Base-by-base conservation (phyloP, 2,888 invertebrate genomes). In the Bursaphelenchus okinawaensis region DNA sequence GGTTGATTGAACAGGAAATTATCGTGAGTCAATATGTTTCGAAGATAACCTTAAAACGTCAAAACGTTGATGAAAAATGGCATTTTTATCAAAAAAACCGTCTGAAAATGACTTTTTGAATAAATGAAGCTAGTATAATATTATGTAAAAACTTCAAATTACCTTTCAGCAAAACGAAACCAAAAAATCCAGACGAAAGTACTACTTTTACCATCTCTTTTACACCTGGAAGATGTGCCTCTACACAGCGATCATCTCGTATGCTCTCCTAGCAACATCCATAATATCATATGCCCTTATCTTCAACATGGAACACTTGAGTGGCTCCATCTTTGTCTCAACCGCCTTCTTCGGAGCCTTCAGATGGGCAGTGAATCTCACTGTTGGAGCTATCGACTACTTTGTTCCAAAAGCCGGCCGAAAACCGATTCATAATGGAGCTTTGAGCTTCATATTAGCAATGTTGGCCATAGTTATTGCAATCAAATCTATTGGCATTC, bases 261-360 rank as follows among this genome's bases (percentile, higher is more conserved):
- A 22, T 31, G 59, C 22, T 63, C 76, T 76, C 52, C 68, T 73
- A 52, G 63, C 73, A 1, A 76, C 75, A 0, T 74, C 75, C 8
- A 68, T 80, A 9, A 70, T 79, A 23, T 73, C 73, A 59, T 80
- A 80, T 58, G 75, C 78, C 12, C 70, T 80, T n/a, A 60, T 79
- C 7, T 80, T 80, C 70, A 80, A 80, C 63, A 76, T 80, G 77
- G 80, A 80, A 54, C 73, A 76, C 40, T 64, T 78, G 19, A 69
- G 70, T 9, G 78, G 78, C 0, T 74, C 75, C 1, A 75, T 80
- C 26, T 80, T 77, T 59, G 62, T 70, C 62, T 78, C 76, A 52
- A 67, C 68, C 19, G 57, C 66, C 7, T 51, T 71, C 27, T 70
- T 74, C 40, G 73, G 72, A 7, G 55, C 65, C n/a, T 58, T 65